These are phyloP conservation scores for Drosophila cognata DNA, from an alignment of 2,888 invertebrate species.

Conservation along the genomic window DNA sequence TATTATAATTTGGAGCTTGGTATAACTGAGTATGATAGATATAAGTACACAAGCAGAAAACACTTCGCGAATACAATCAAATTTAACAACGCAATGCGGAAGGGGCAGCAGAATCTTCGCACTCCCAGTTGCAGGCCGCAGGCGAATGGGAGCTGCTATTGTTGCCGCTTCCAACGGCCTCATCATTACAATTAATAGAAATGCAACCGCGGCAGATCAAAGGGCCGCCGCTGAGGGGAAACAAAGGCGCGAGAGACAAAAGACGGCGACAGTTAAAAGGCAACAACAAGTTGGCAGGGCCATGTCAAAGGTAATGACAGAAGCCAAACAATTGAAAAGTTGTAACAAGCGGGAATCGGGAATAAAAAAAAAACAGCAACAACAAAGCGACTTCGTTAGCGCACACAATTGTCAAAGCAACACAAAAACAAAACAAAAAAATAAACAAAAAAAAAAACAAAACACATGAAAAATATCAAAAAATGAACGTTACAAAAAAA, in stretches of 20 bases:
- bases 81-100: constrained; percentile 44
- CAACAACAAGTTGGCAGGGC: constrained; percentile 66
- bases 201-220: constrained; percentile 73
- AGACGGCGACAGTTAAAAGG: constrained; percentile 79
- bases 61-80: constrained; percentile 32
- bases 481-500: constrained; percentile 30
- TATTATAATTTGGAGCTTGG: neutral
- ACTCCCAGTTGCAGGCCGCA: constrained; percentile 12
- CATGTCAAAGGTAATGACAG: constrained; percentile 78
- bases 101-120: constrained; percentile 42
- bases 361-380: constrained; percentile 42
- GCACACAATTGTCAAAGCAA: constrained; percentile 74
- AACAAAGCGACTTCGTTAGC: constrained; percentile 76
- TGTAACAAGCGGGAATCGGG: constrained; percentile 58
- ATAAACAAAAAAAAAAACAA: constrained; percentile 21
- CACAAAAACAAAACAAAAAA: constrained; percentile 24
- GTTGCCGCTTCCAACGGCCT: constrained; percentile 60
- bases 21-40: rapidly evolving
- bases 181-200: constrained; percentile 79
- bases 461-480: constrained; percentile 49
- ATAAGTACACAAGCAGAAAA: neutral
- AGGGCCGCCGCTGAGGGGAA: constrained; percentile 45
- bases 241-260: constrained; percentile 77
- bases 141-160: constrained; percentile 37
- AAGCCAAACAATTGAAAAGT: constrained; percentile 81